These are phyloP conservation scores for Acanthis flammea DNA, from an alignment of 2,797 vertebrate species.

Conservation along the genomic window DNA sequence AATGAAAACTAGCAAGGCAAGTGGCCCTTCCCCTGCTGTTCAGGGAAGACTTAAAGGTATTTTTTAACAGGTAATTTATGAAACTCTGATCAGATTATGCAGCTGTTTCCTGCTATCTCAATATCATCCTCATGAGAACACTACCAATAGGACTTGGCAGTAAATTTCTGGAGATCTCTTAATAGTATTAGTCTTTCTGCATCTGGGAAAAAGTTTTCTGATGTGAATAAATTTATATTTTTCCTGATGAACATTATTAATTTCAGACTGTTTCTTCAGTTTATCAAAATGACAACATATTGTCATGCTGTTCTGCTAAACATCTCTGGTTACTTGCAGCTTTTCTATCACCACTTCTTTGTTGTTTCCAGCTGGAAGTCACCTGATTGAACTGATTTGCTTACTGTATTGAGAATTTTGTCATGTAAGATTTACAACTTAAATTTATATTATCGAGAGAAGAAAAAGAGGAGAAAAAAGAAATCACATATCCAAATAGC, in stretches of 20 bases:
- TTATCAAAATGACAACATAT: neutral
- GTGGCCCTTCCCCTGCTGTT: neutral
- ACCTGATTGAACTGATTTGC: neutral
- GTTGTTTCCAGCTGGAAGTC: neutral
- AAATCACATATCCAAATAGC: neutral
- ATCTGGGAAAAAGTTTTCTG: neutral
- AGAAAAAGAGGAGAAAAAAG: neutral
- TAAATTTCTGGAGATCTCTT: conserved; percentile 2
- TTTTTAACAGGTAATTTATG: conserved; percentile 29
- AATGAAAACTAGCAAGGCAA: conserved; percentile 15
- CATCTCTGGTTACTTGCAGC: neutral
- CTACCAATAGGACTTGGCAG: neutral
- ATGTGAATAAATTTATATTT: neutral
- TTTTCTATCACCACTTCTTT: neutral
- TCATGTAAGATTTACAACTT: neutral
- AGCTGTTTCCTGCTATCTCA: conserved; percentile 11
- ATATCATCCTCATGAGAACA: neutral
- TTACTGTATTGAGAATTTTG: neutral
- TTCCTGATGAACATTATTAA: neutral
- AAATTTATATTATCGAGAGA: neutral
- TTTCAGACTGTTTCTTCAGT: neutral
- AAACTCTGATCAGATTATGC: conserved; percentile 1
- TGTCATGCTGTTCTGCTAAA: neutral
- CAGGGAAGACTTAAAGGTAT: neutral
- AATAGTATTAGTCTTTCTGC: neutral